Evolutionary conservation across 2,113 vertebrate genomes (phyloP).

Genomic region (Passer domesticus): DNA sequence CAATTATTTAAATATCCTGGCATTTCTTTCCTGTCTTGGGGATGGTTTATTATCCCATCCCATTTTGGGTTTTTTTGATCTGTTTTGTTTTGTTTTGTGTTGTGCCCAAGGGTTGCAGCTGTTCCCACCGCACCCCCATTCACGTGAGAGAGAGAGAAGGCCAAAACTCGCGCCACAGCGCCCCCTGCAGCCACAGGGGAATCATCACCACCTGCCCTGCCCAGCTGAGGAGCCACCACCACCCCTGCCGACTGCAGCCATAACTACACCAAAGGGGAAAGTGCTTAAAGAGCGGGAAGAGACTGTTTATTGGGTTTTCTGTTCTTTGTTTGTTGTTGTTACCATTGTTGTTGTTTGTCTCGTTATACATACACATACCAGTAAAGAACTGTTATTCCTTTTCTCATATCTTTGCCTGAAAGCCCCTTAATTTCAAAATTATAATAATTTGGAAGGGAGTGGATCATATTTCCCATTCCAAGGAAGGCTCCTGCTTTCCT

Average conservation of each 20-base stretch:
- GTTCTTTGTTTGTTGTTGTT: too few relatives aligned
- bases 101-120: neutral
- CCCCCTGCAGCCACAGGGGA: neutral
- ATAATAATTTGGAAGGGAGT: neutral
- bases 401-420: too few relatives aligned
- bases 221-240: too few relatives aligned
- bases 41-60: neutral
- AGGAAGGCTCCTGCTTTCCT: neutral
- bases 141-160: neutral
- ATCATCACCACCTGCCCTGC: neutral
- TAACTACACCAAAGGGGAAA: too few relatives aligned
- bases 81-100: neutral
- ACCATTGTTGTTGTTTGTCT: too few relatives aligned
- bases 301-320: too few relatives aligned
- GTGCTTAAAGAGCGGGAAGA: too few relatives aligned
- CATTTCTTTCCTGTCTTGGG: neutral
- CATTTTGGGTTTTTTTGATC: neutral
- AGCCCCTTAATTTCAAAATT: neutral
- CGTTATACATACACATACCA: too few relatives aligned
- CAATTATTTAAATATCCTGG: neutral
- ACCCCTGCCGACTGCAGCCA: too few relatives aligned
- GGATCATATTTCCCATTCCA: neutral
- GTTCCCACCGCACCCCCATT: neutral
- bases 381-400: neutral
- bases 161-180: neutral